Base-by-base conservation (phyloP, 37 sponge, comb jelly and placozoan species). In the Ianthella basta region DNA sequence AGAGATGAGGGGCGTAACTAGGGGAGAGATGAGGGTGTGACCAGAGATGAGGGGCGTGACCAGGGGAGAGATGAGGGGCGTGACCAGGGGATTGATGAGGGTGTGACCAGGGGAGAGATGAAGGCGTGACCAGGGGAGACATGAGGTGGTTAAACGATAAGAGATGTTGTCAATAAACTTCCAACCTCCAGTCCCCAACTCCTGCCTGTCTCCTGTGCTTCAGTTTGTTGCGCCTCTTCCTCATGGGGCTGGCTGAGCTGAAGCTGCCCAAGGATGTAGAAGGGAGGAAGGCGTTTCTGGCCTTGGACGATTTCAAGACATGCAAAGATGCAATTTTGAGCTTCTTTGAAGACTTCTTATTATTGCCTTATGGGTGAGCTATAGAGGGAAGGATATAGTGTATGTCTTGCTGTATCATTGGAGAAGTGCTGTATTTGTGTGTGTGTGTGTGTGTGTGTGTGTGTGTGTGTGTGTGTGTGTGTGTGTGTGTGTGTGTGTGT, bases 331-430 rank as follows among this genome's bases (percentile, higher is more conserved):
- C 63, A 25, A 27, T 93, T 29, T 59, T 93, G 79, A 83, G 87
- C 2, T 93, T 86, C 66, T 85, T 90, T 24, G 70, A 81, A 2
- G 65, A 63, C 83, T 86, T 78, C 83, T 79, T 93, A 2, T 83
- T 88, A 6, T 80, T 93, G 50, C 94, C 94, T 1, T 93, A 93
- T 38, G 63, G 91, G 94, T 93, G 27, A 64, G 66, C 20, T 41
- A 44, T 10, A 8, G 3, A 3, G 8, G 50, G 3, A 8, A 10
- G 50, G 3, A 44, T 44, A 44, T 21, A 74, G 21, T n/a, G 40
- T 20, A 50, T 25, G 59, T 12, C 39, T 32, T 21, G 20, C 6
- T 36, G 37, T 72, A 4, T 21, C n/a, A n/a, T 5, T 5, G 6
- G 57, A 23, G 81, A 57, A 29, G 55, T 54, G 10, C 12, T 35